These are phyloP conservation scores for Colossoma macropomum DNA, from an alignment of 2,113 vertebrate genomes.

Conservation along the genomic window DNA sequence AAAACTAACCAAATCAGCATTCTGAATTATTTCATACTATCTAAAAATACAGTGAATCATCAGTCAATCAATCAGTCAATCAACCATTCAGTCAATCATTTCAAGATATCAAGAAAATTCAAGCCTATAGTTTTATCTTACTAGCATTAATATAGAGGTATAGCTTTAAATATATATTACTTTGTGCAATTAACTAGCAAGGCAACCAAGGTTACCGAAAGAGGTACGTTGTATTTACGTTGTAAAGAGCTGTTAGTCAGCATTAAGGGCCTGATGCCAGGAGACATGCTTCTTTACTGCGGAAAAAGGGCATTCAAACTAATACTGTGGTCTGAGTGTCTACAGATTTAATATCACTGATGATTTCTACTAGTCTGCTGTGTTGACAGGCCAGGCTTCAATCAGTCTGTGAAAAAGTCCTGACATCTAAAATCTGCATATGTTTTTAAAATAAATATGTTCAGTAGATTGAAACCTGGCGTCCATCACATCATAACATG, in stretches of 20 bases:
- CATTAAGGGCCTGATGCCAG: constrained; percentile 57
- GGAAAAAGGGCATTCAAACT: constrained; percentile 1
- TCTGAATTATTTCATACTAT: constrained; percentile 59
- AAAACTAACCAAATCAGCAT: constrained; percentile 61
- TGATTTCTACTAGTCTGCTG: neutral
- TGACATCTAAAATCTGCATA: neutral
- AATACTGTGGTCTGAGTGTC: neutral
- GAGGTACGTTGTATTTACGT: constrained; percentile 63
- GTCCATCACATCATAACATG: neutral
- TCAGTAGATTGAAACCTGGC: neutral
- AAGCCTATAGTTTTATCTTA: constrained; percentile 55
- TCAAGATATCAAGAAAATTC: constrained; percentile 60
- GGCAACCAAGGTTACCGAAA: constrained; percentile 60
- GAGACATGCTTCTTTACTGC: constrained; percentile 46
- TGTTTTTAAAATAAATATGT: neutral
- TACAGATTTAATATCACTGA: constrained; percentile 20
- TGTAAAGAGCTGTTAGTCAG: constrained; percentile 54
- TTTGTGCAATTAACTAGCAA: constrained; percentile 69
- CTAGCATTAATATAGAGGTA: constrained; percentile 66
- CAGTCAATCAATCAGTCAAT: constrained; percentile 18
- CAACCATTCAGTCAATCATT: constrained; percentile 36
- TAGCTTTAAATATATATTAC: constrained; percentile 58
- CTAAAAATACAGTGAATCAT: constrained; percentile 49
- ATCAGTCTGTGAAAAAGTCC: neutral
- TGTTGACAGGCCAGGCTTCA: constrained; percentile 1